Percentiles rank a stretch among this genome's conserved stretches.
These are phyloP conservation scores for Aegithalos caudatus DNA, from an alignment of 2,113 vertebrate genomes.

Conservation along the genomic window DNA sequence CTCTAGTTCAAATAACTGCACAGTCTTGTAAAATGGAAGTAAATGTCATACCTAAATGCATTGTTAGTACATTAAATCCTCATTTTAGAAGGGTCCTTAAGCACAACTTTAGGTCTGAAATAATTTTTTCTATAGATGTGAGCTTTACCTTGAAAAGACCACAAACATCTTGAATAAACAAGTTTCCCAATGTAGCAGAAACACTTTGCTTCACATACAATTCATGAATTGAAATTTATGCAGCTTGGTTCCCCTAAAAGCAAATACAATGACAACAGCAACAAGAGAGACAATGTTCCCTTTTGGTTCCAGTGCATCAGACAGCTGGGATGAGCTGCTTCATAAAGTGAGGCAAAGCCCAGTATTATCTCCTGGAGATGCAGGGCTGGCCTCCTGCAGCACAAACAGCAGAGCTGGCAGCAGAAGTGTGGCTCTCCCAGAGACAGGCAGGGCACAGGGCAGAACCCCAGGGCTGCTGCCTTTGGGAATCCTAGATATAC, in stretches of 20 bases:
- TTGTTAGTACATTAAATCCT: background rate
- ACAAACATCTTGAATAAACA: background rate
- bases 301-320: background rate
- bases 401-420: background rate
- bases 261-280: background rate
- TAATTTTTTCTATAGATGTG: background rate
- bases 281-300: background rate
- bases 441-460: too few species aligned
- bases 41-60: constrained; percentile 41
- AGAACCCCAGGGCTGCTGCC: background rate
- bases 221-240: background rate
- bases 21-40: constrained; percentile 5
- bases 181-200: background rate
- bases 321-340: background rate
- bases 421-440: rapidly evolving
- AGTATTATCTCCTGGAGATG: background rate
- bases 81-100: background rate
- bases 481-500: background rate
- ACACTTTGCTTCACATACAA: background rate
- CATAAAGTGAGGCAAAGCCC: rapidly evolving
- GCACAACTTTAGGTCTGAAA: background rate
- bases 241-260: background rate
- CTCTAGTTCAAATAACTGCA: background rate
- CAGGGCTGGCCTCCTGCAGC: background rate
- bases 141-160: background rate